phyloP scores from a whole-genome alignment of 2,888 invertebrate species.

The Thecocarcelia acutangulata region DNA sequence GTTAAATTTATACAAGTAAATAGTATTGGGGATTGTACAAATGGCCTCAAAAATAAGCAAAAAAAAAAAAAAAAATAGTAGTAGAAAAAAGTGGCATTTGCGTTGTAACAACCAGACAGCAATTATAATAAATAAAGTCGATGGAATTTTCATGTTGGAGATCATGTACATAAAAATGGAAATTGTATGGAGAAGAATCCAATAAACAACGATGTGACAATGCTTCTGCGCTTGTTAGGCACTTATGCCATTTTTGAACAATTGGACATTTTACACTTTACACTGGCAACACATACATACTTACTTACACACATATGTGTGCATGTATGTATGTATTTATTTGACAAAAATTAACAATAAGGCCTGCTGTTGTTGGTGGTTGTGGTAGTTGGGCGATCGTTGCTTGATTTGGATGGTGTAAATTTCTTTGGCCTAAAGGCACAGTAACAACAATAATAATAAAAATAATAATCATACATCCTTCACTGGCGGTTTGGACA shows the following conservation, averaged over 20 bases:
- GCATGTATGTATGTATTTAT: background rate
- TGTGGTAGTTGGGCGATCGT: background rate
- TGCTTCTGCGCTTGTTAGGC: conserved; percentile 74
- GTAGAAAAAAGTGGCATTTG: conserved; percentile 57
- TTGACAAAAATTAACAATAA: conserved; percentile 15
- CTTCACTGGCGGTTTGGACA: conserved; percentile 30
- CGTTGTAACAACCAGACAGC: conserved; percentile 66
- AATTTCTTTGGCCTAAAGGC: conserved; percentile 67
- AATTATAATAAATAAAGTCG: conserved; percentile 72
- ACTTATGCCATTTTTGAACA: conserved; percentile 77
- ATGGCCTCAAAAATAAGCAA: conserved; percentile 38
- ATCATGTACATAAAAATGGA: conserved; percentile 70
- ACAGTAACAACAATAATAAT: conserved; percentile 44
- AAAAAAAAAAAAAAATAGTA: conserved; percentile 11
- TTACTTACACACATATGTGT: background rate
- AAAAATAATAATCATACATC: conserved; percentile 51
- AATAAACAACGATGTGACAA: conserved; percentile 70
- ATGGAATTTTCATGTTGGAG: conserved; percentile 71
- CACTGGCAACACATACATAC: conserved; percentile 46
- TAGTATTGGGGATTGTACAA: conserved; percentile 45
- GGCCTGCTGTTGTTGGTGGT: background rate
- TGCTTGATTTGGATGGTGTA: conserved; percentile 63
- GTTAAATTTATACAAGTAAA: conserved; percentile 17
- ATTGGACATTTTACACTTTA: conserved; percentile 73
- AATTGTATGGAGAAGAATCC: conserved; percentile 68